Conservation (phyloP, 2,888 invertebrate genomes). For the Archips crataeganus region DNA sequence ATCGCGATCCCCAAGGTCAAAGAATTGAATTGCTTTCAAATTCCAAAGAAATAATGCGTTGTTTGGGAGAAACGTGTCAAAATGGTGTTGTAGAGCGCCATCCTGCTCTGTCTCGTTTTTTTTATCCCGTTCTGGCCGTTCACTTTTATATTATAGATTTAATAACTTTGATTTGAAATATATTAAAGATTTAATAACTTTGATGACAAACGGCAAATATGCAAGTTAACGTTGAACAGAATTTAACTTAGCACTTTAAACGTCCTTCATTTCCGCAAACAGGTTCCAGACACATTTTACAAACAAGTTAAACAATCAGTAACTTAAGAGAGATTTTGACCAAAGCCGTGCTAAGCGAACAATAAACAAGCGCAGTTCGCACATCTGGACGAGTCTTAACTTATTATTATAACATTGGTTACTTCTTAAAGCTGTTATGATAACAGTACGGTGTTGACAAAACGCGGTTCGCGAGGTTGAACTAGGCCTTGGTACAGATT, state of each 20-base stretch:
- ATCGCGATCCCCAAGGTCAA: too few species aligned
- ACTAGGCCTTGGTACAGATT: not conserved
- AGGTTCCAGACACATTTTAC: not conserved
- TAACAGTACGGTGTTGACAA: constrained; percentile 33
- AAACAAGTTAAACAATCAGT: not conserved
- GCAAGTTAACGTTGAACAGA: not conserved
- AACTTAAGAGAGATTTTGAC: not conserved
- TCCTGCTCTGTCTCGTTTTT: too few species aligned
- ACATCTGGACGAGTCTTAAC: not conserved
- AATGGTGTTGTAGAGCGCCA: too few species aligned
- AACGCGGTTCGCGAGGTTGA: not conserved
- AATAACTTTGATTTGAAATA: too few species aligned
- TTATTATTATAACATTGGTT: not conserved
- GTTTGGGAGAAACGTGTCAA: too few species aligned
- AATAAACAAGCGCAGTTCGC: not conserved
- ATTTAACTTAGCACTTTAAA: not conserved
- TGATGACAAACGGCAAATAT: not conserved
- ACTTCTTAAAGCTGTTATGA: constrained; percentile 11
- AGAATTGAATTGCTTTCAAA: too few species aligned
- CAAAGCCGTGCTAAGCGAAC: not conserved
- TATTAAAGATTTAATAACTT: too few species aligned
- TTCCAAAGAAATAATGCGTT: too few species aligned
- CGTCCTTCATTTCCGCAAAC: not conserved
- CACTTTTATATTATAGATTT: too few species aligned
- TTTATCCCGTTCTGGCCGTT: too few species aligned